Conservation (phyloP, 2,888 invertebrate genomes). For the Idaea biselata region DNA sequence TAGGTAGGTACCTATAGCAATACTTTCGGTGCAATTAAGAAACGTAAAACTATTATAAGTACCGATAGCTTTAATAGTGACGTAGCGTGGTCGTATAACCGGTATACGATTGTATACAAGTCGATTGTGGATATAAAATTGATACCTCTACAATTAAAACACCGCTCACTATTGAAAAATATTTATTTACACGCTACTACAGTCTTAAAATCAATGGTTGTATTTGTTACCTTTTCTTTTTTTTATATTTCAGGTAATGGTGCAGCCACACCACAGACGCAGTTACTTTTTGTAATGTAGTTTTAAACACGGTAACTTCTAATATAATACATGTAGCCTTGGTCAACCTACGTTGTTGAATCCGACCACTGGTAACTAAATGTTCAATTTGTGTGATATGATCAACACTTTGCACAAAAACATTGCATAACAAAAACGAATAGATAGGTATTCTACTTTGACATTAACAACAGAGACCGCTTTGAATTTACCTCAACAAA, state of each 20-base stretch:
- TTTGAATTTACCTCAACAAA: not conserved
- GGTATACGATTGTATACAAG: not conserved
- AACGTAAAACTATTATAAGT: slow-evolving; percentile 28
- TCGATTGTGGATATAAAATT: not conserved
- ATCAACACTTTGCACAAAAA: too few species aligned
- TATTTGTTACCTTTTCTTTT: not conserved
- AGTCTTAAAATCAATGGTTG: not conserved
- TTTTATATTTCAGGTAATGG: not conserved
- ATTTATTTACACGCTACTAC: not conserved
- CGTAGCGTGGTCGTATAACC: not conserved
- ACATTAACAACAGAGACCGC: not conserved
- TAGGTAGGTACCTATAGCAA: slow-evolving; percentile 10
- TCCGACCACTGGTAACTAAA: too few species aligned
- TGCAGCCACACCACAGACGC: too few species aligned
- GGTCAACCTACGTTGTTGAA: too few species aligned
- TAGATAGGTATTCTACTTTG: too few species aligned
- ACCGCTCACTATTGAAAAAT: not conserved
- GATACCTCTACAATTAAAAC: not conserved
- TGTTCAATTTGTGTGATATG: too few species aligned
- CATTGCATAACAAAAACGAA: too few species aligned
- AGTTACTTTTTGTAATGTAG: too few species aligned
- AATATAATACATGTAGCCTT: too few species aligned
- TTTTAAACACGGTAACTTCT: too few species aligned
- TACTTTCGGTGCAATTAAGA: slow-evolving; percentile 30
- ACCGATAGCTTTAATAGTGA: slow-evolving; percentile 5